Percentiles rank a stretch among this genome's conserved stretches.
phyloP scores from a whole-genome alignment of 2,797 vertebrate species.

The Meda fulgida region DNA sequence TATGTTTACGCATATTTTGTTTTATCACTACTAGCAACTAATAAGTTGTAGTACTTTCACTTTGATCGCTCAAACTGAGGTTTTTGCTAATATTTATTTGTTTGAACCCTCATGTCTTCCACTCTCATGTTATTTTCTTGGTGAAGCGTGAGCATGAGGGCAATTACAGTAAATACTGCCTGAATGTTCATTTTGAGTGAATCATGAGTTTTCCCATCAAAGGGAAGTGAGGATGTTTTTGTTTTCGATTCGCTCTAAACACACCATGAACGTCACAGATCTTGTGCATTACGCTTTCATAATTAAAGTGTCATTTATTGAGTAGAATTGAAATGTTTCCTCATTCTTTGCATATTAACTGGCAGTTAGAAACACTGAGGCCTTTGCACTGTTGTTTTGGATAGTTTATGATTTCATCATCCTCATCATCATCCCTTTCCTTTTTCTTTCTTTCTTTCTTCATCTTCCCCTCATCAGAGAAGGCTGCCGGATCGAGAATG shows the following conservation, averaged over 20 bases:
- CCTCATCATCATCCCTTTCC: conserved; percentile 43
- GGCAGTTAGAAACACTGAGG: neutral
- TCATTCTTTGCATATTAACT: conserved; percentile 1
- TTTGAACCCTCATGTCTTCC: neutral
- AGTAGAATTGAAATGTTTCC: neutral
- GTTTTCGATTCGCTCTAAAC: neutral
- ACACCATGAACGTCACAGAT: neutral
- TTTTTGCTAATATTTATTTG: neutral
- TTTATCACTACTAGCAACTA: neutral
- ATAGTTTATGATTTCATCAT: conserved; percentile 75
- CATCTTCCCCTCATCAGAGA: conserved; percentile 83
- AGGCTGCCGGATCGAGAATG: conserved; percentile 99
- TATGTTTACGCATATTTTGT: too few relatives aligned
- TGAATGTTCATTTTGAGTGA: neutral
- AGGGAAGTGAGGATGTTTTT: neutral
- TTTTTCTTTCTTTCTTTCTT: conserved; percentile 38
- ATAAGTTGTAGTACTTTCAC: neutral
- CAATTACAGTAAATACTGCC: neutral
- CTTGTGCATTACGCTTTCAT: neutral
- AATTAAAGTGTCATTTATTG: neutral
- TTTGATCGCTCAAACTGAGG: neutral
- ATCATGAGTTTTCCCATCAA: neutral
- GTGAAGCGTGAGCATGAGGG: neutral
- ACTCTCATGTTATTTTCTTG: neutral
- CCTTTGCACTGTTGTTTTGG: neutral